phyloP scores from a whole-genome alignment of 1,140 invertebrate genomes.

The Brachionus rotundiformis region DNA sequence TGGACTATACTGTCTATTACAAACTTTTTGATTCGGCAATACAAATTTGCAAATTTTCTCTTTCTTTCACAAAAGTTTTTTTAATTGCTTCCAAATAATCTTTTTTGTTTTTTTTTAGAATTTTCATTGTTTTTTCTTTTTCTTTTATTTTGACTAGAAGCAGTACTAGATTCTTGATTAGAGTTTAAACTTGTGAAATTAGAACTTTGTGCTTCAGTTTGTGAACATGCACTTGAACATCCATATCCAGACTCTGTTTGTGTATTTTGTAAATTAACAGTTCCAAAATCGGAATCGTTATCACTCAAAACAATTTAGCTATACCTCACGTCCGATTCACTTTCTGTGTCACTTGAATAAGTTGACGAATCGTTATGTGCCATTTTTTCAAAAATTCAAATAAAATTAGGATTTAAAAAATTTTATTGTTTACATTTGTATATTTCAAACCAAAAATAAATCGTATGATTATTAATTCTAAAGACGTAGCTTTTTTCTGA shows the following conservation, averaged over 20 bases:
- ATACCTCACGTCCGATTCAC: not conserved
- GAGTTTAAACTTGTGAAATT: constrained; percentile 9
- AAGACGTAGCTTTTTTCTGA: not conserved
- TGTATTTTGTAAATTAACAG: constrained; percentile 10
- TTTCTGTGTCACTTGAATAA: not conserved
- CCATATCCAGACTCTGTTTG: not conserved
- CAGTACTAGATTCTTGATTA: constrained; percentile 1
- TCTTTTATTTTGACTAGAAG: not conserved
- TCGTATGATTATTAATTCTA: not conserved
- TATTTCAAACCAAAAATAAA: constrained; percentile 5
- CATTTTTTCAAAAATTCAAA: constrained; percentile 11
- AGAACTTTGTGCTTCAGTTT: constrained; percentile 1
- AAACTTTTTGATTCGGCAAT: not conserved
- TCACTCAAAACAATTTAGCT: not conserved
- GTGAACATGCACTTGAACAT: not conserved
- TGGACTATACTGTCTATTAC: constrained; percentile 5
- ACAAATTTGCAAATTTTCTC: not conserved
- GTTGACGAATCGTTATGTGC: not conserved
- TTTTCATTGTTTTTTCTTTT: constrained; percentile 5
- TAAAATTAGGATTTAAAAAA: not conserved
- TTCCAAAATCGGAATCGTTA: constrained; percentile 1
- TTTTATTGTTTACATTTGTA: not conserved
- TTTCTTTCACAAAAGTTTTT: constrained; percentile 2
- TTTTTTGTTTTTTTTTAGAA: constrained; percentile 12
- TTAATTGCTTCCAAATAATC: constrained; percentile 9